phyloP scores from a whole-genome alignment of 2,888 invertebrate species.

The Eilema caniola region DNA sequence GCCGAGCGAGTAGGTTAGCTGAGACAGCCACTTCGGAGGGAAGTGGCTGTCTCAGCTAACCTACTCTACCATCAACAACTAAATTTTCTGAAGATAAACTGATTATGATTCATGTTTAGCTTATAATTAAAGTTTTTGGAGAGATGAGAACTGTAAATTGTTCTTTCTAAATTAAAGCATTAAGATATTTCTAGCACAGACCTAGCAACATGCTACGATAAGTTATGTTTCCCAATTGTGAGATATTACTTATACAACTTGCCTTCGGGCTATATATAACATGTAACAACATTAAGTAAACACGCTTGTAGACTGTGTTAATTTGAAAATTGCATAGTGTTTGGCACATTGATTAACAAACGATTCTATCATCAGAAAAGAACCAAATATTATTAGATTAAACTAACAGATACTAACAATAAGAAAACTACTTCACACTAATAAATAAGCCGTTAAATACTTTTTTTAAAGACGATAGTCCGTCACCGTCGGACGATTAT shows the following conservation, averaged over 20 bases:
- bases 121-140: too few species aligned
- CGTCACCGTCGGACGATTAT: not conserved
- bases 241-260: not conserved
- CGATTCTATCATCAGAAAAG: not conserved
- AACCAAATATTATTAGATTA: not conserved
- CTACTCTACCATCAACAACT: too few species aligned
- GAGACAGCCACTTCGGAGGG: too few species aligned
- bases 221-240: not conserved
- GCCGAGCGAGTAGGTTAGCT: too few species aligned
- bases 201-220: too few species aligned
- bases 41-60: too few species aligned
- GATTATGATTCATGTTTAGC: too few species aligned
- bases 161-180: too few species aligned
- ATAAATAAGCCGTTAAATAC: not conserved
- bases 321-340: not conserved
- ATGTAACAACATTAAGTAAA: not conserved
- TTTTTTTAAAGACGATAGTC: not conserved
- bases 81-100: too few species aligned
- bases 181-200: not conserved
- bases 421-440: not conserved
- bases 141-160: too few species aligned
- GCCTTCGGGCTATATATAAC: not conserved
- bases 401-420: not conserved
- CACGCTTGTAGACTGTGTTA: not conserved
- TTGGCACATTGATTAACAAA: not conserved